phyloP scores from a whole-genome alignment of 2,113 vertebrate genomes.

The Anhinga rufa region DNA sequence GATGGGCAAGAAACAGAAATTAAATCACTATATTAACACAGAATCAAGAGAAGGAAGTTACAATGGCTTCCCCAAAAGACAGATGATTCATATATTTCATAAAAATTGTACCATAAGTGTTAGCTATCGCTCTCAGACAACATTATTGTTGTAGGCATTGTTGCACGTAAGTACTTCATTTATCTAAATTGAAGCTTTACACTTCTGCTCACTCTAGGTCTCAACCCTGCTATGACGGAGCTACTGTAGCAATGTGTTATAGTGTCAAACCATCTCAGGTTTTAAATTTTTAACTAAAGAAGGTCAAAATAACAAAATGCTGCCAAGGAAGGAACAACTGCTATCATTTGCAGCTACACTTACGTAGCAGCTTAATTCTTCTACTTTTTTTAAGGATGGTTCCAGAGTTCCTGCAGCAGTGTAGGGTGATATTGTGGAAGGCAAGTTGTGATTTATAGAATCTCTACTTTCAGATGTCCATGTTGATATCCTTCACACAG shows the following conservation, averaged over 20 bases:
- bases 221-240: not conserved
- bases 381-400: not conserved
- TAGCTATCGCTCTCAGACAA: constrained; percentile 11
- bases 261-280: not conserved
- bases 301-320: not conserved
- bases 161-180: constrained; percentile 23
- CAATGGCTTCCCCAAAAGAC: constrained; percentile 3
- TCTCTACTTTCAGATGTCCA: not conserved
- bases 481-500: not conserved
- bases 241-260: not conserved
- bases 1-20: constrained; percentile 21
- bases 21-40: not conserved
- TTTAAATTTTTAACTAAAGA: constrained; percentile 18
- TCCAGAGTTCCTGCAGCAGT: not conserved
- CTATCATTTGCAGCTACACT: not conserved
- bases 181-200: constrained; percentile 20
- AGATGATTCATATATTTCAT: constrained; percentile 55
- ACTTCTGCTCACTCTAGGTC: not conserved
- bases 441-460: not conserved
- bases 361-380: not conserved
- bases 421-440: not conserved
- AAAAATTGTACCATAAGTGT: not conserved
- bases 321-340: not conserved
- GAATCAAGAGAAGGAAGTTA: constrained; percentile 6
- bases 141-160: constrained; percentile 30